These are phyloP conservation scores for Synanthedon formicaeformis DNA, from an alignment of 2,888 invertebrate genomes.

Conservation along the genomic window DNA sequence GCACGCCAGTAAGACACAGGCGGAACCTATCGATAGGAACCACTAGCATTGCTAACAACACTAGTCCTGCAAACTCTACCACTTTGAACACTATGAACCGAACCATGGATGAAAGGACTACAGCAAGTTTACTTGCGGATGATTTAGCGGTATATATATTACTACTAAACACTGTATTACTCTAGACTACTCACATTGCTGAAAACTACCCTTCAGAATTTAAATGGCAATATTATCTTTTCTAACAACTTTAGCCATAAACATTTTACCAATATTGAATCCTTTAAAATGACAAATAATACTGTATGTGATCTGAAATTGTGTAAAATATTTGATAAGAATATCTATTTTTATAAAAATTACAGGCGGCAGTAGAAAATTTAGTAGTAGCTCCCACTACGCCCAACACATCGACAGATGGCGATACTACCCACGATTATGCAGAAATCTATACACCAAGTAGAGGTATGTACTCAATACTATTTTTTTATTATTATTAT, in stretches of 20 bases:
- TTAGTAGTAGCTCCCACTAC: constrained; percentile 62
- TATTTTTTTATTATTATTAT: no score
- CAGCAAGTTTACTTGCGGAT: constrained; percentile 70
- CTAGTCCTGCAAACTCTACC: constrained; percentile 33
- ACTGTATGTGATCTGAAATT: neutral
- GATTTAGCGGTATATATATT: constrained; percentile 62
- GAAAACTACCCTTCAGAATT: no score
- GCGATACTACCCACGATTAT: constrained; percentile 86
- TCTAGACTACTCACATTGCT: neutral
- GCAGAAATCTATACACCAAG: constrained; percentile 95
- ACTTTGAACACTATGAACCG: constrained; percentile 60
- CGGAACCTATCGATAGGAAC: constrained; percentile 62
- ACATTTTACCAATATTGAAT: neutral
- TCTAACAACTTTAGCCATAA: no score
- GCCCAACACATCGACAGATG: constrained; percentile 74
- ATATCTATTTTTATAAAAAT: constrained; percentile 2
- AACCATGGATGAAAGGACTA: constrained; percentile 72
- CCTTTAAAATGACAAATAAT: neutral
- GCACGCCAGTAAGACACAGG: constrained; percentile 60
- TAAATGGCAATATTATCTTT: no score
- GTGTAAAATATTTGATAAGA: neutral
- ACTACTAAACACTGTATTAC: no score
- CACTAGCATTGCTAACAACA: constrained; percentile 47
- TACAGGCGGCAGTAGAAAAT: constrained; percentile 67
- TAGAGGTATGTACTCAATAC: constrained; percentile 66